Conservation (phyloP, 2,113 vertebrate species). For the Benthochromis sp. region DNA sequence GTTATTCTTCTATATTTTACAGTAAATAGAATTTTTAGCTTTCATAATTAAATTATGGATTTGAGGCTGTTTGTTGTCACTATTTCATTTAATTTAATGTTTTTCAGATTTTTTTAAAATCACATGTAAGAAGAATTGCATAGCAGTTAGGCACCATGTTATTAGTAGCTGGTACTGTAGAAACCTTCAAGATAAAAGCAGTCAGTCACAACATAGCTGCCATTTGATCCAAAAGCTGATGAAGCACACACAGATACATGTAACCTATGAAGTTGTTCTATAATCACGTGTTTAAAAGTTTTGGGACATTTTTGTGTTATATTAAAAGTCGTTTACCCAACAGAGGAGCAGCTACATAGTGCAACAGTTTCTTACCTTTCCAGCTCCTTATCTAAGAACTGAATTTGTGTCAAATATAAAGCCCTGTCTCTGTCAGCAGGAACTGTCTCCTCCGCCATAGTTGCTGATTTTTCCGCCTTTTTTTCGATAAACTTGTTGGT, state of each 20-base stretch:
- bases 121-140: background rate
- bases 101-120: fast-evolving
- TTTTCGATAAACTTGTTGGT: background rate
- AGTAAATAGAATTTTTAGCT: background rate
- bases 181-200: background rate
- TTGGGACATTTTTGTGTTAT: background rate
- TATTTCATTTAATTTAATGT: background rate
- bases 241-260: background rate
- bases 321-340: background rate
- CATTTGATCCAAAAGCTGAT: background rate
- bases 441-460: background rate
- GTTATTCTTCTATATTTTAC: background rate
- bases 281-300: fast-evolving
- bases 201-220: background rate
- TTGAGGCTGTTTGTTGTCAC: background rate
- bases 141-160: background rate
- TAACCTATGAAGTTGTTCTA: fast-evolving
- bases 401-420: background rate
- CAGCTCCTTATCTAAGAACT: background rate
- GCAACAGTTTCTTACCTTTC: background rate
- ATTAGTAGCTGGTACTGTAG: background rate
- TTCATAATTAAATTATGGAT: background rate
- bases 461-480: fast-evolving
- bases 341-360: background rate
- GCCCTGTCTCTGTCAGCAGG: background rate